phyloP scores from a whole-genome alignment of 1,140 invertebrate genomes.

The Cotesia chilonis region DNA sequence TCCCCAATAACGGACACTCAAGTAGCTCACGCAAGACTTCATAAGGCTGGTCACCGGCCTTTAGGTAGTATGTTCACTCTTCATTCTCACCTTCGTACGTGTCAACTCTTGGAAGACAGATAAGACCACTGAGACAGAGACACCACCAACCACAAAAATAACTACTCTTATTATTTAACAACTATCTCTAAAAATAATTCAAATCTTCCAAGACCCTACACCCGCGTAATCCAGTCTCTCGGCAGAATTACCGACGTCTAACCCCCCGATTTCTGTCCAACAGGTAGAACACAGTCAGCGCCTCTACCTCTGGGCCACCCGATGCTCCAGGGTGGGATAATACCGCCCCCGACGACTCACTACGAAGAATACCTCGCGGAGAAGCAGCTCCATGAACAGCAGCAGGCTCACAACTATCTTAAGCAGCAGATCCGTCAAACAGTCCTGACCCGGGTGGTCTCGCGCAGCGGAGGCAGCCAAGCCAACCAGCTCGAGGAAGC shows the following conservation, averaged over 20 bases:
- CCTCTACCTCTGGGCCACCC: conserved; percentile 94
- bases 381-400: conserved; percentile 70
- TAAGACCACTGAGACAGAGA: not conserved
- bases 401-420: conserved; percentile 75
- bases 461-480: conserved; percentile 64
- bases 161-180: not conserved
- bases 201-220: conserved; percentile 18
- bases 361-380: conserved; percentile 73
- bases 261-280: not conserved
- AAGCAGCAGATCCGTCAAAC: conserved; percentile 91
- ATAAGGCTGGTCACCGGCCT: conserved; percentile 79
- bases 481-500: conserved; percentile 71
- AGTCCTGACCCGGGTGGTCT: conserved; percentile 80
- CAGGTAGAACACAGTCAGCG: conserved; percentile 86
- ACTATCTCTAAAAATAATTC: not conserved
- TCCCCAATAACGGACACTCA: conserved; percentile 73
- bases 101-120: conserved; percentile 28
- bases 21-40: conserved; percentile 78
- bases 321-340: conserved; percentile 75
- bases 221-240: conserved; percentile 4
- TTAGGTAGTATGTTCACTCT: conserved; percentile 73
- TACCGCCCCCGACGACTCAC: conserved; percentile 67
- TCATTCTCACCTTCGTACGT: conserved; percentile 38
- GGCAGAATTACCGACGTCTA: not conserved
- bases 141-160: not conserved